Base-by-base conservation (phyloP, 23 tunicate genomes). In the Trididemnum nubilum region DNA sequence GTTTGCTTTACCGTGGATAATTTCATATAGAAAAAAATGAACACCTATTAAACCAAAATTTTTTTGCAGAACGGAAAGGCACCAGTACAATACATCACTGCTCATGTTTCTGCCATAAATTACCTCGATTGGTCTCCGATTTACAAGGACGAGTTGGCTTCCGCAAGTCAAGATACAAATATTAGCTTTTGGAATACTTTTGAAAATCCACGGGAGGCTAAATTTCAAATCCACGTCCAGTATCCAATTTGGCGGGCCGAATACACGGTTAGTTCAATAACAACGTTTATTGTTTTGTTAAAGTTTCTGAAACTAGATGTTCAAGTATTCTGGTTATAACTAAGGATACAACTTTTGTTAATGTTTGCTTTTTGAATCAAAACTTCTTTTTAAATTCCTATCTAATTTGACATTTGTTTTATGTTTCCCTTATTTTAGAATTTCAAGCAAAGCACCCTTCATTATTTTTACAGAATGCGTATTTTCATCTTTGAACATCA, bases 161-260 rank as follows among this genome's bases (percentile, higher is more conserved):
- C 98, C 7, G 82, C 84, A 0, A 73, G 98, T 35, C 98, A 93
- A 54, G 98, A 93, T 60, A 66, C 84, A 21, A 93, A 81, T 0
- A 86, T 93, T 25, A 66, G 89, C 29, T 88, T 93, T 65, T 93
- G 98, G 98, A 85, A 91, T 58, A 86, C 91, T 29, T 32, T 85
- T 26, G 82, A 71, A 38, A 76, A 60, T 64, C 89, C 90, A 31
- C 33, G 81, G 3, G 40, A 64, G 7, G 87, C 90, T 5, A 57
- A 81, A 15, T 64, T n/a, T 0, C 87, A 79, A 65, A 85, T 91
- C 2, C 31, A 80, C 26, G 81, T 77, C 3, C 64, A 81, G 51
- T 49, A 74, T 26, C 98, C 98, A 0, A 91, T 93, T 35, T 87
- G 98, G 98, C 84, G 72, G 76, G 93, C 86, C 23, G 74, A 78